phyloP scores from a whole-genome alignment of 2,797 vertebrate species.

The Lithobates pipiens region DNA sequence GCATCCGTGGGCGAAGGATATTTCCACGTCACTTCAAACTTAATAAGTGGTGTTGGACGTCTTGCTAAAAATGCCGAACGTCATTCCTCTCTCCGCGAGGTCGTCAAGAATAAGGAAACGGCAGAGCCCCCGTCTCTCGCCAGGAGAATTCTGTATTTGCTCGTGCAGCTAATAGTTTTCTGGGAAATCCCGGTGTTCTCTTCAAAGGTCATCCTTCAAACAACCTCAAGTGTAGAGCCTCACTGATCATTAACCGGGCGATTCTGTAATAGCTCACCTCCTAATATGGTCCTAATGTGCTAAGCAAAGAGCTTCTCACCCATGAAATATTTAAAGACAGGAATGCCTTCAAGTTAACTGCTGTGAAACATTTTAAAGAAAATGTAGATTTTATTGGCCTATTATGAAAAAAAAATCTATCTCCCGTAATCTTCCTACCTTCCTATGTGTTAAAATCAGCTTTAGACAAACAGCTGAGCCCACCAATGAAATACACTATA shows the following conservation, averaged over 20 bases:
- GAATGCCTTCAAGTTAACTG: not conserved
- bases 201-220: not conserved
- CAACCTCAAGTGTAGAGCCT: not conserved
- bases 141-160: not conserved
- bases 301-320: not conserved
- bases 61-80: no score
- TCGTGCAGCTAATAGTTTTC: slow-evolving; percentile 31
- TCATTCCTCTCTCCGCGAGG: not conserved
- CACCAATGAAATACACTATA: no score
- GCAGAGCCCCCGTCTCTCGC: slow-evolving; percentile 10
- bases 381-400: not conserved
- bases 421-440: no score
- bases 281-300: not conserved
- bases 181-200: not conserved
- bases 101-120: slow-evolving; percentile 23
- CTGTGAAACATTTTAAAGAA: not conserved
- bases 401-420: no score
- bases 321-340: not conserved
- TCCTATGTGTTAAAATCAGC: no score
- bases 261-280: not conserved
- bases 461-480: no score
- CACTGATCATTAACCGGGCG: not conserved
- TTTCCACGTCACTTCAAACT: no score
- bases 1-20: no score
- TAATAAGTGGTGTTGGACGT: no score